phyloP scores from a whole-genome alignment of 2,113 vertebrate species.

The Propithecus coquereli region DNA sequence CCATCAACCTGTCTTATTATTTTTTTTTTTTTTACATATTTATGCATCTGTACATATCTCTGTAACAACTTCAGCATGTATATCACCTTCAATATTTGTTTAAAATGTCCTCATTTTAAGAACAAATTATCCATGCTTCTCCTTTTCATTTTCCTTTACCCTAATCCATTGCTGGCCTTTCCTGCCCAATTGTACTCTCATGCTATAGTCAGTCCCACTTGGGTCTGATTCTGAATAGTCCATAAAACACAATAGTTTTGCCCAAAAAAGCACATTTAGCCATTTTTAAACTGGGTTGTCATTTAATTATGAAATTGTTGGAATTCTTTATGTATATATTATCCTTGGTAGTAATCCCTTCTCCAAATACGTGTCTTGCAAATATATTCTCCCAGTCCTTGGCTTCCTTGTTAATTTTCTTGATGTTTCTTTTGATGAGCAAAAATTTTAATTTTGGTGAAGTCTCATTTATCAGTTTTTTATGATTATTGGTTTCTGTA shows the following conservation, averaged over 20 bases:
- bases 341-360: neutral
- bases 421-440: conserved; percentile 6
- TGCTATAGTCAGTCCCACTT: too few species aligned
- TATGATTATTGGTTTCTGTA: neutral
- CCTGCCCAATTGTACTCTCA: neutral
- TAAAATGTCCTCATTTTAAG: neutral
- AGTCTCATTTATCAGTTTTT: neutral
- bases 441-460: neutral
- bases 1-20: neutral
- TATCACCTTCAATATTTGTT: neutral
- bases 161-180: neutral
- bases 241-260: neutral
- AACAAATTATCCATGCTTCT: neutral
- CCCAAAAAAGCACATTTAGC: neutral
- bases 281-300: neutral
- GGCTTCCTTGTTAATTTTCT: neutral
- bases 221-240: neutral
- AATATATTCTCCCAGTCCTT: neutral
- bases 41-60: neutral
- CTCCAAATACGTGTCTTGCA: neutral
- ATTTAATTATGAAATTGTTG: neutral
- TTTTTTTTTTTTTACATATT: neutral
- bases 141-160: neutral
- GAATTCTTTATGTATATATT: neutral
- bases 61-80: neutral